Evolutionary conservation across 2,113 vertebrate genomes (phyloP).

Genomic region (Cyprinodon brontotheroides): DNA sequence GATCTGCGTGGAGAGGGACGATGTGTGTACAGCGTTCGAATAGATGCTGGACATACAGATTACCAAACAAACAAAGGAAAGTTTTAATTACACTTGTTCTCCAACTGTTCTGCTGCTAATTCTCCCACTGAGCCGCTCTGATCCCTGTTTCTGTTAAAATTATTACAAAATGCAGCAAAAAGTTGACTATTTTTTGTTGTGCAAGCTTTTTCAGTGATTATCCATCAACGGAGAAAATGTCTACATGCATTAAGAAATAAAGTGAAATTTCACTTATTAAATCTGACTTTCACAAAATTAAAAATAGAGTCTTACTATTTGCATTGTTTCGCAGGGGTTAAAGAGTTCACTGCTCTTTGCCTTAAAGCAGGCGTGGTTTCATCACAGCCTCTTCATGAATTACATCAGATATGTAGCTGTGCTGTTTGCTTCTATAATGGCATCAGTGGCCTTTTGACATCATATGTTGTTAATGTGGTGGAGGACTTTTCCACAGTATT

Average conservation of each 20-base stretch:
- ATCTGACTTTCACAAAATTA: no score
- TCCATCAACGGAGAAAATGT: background rate
- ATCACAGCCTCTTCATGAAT: no score
- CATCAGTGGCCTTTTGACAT: no score
- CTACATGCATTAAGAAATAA: background rate
- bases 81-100: slow-evolving; percentile 5
- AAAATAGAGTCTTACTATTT: background rate
- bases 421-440: no score
- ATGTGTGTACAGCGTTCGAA: background rate
- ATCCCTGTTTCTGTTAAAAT: slow-evolving; percentile 7
- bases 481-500: no score
- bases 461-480: no score
- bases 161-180: background rate
- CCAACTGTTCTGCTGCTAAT: background rate
- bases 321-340: background rate
- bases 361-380: no score
- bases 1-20: background rate
- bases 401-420: no score
- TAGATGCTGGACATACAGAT: background rate
- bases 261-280: no score
- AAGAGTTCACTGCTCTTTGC: no score
- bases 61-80: slow-evolving; percentile 2
- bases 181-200: background rate
- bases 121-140: background rate
- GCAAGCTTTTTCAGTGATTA: background rate